Conservation (phyloP, 2,113 vertebrate genomes). For the Heloderma charlesbogerti region DNA sequence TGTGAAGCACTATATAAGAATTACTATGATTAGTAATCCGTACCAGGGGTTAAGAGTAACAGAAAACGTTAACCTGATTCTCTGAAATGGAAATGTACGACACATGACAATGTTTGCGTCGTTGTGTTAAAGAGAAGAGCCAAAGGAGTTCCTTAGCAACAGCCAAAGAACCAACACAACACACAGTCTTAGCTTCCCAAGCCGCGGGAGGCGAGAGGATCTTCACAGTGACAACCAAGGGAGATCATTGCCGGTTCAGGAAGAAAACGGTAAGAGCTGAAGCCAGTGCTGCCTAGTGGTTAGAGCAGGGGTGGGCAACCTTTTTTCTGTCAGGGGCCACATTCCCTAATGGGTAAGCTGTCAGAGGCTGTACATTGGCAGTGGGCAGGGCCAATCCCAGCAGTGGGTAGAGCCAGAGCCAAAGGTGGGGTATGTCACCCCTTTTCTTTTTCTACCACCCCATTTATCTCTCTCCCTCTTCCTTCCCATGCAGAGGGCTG, state of each 20-base stretch:
- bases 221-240: background rate
- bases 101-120: background rate
- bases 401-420: no score
- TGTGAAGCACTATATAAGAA: background rate
- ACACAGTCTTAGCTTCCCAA: constrained; percentile 4
- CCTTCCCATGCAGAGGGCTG: no score
- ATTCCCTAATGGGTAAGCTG: background rate
- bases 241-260: background rate
- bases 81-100: background rate
- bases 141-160: constrained; percentile 43
- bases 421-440: no score
- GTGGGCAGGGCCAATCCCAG: no score
- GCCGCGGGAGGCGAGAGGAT: background rate
- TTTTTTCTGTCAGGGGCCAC: background rate
- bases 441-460: no score
- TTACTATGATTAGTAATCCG: background rate
- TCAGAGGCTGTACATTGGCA: no score
- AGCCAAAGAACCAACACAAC: constrained; percentile 32
- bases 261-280: constrained; percentile 3
- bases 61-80: background rate
- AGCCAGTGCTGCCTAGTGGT: no score
- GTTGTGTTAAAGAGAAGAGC: constrained; percentile 38
- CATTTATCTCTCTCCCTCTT: no score
- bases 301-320: no score
- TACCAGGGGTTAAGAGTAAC: background rate